Evolutionary conservation across 2,797 vertebrate species (phyloP), one percentile per base, ranked within the genome.

Genomic region (Acanthiza pusilla): DNA sequence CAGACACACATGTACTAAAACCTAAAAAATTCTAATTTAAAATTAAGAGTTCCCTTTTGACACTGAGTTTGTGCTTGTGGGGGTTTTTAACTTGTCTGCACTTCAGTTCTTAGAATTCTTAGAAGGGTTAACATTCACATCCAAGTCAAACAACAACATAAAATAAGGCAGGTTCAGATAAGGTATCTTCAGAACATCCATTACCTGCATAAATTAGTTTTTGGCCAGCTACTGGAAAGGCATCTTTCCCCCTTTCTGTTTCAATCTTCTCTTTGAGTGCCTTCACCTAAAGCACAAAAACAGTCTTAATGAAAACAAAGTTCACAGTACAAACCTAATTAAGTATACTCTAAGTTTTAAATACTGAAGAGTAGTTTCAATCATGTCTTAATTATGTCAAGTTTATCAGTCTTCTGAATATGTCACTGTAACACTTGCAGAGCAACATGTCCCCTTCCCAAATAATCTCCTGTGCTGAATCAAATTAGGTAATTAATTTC

Each of bases 121-220:
- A 55, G 32, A 26, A 76, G 18, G 50, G 7, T 71, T 60, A 70
- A 48, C 10, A 51, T 34, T 53, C 26, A 38, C 8, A 82, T 20
- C 13, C 55, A 83, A 72, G 21, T 40, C 40, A 86, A 91, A 80
- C 9, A 36, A 55, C 2, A 75, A 71, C 10, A 60, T 25, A 51
- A 86, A 67, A 53, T 17, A 60, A 51, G 11, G 15, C 7, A 66
- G 5, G 45, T 61, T 71, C 30, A 51, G 32, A 51, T 11, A 62
- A 17, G 47, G 29, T 66, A 38, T 26, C 36, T 63, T 93, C 51
- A 90, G 36, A 50, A 72, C 62, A 88, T 66, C 15, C 92, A 74
- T 98, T 98, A 99, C 99, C 99, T 98, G 99, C 99, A 98, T 99
- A 99, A 97, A 99, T 99, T 97, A 99, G 97, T 96, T 99, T 99